phyloP scores from a whole-genome alignment of 2,888 invertebrate species.

The Drosophila falleni region DNA sequence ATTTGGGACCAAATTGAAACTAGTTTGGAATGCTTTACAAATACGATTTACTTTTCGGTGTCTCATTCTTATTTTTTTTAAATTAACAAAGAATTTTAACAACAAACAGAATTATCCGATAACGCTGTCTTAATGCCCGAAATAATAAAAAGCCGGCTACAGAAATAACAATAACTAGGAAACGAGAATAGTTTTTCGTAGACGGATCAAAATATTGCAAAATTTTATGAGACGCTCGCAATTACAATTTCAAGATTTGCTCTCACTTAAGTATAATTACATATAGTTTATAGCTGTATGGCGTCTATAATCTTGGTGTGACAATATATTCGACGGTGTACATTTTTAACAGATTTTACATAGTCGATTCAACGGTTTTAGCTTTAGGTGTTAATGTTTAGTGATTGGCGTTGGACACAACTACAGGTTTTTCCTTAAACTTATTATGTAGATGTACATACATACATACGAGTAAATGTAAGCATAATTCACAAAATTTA shows the following conservation, averaged over 20 bases:
- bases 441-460: slow-evolving; percentile 38
- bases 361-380: slow-evolving; percentile 39
- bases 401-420: slow-evolving; percentile 74
- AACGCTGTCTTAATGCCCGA: slow-evolving; percentile 11
- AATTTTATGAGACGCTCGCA: slow-evolving; percentile 43
- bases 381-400: slow-evolving; percentile 48
- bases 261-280: slow-evolving; percentile 50
- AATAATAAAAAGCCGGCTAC: slow-evolving; percentile 37
- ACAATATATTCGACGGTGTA: slow-evolving; percentile 29
- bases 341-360: slow-evolving; percentile 43
- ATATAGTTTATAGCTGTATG: slow-evolving; percentile 49
- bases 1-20: slow-evolving; percentile 71
- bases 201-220: slow-evolving; percentile 76
- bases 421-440: slow-evolving; percentile 68
- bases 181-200: slow-evolving; percentile 33
- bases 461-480: slow-evolving; percentile 18
- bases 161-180: slow-evolving; percentile 48
- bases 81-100: slow-evolving; percentile 52
- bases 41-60: slow-evolving; percentile 38
- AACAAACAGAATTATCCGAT: slow-evolving; percentile 46
- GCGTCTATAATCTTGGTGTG: slow-evolving; percentile 38
- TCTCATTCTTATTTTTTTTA: slow-evolving; percentile 12
- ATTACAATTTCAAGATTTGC: slow-evolving; percentile 24
- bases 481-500: slow-evolving; percentile 66
- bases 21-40: slow-evolving; percentile 75